Evolutionary conservation across 2,888 invertebrate species (phyloP), one percentile per base, ranked within the genome.

Genomic region (Phyllotreta cruciferae): DNA sequence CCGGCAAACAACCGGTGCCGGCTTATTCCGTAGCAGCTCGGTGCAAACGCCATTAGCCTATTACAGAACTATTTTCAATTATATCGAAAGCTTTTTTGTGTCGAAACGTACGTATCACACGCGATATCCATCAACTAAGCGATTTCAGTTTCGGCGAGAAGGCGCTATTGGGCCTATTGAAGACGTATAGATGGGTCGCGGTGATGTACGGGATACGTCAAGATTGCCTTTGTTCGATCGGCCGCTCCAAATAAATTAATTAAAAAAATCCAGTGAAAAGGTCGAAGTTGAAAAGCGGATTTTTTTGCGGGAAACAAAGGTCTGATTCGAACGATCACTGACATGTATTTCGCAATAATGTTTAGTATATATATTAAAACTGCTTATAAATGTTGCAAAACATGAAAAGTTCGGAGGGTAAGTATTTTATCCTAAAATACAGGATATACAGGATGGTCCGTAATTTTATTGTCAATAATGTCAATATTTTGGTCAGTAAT

Each of bases 51-150:
- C 7, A 13, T 6, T 7, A 34, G 35, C 11, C 50, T 34, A 35
- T 4, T 49, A 39, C 8, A 24, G 39, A 39, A 56, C 52, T 62
- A 62, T 62, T 67, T 67, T 60, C 66, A 67, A 67, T 67, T 64
- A 67, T 56, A 64, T 54, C 62, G 60, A 67, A 62, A 67, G 66
- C 62, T 64, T 67, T 67, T 67, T 64, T 67, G 62, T 62, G 62
- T 67, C 45, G 60, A 56, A 53, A 53, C 13, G 57, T 50, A 52
- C 62, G 42, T 54, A 66, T 66, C 66, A 66, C 63, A 62, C 62
- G 60, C 63, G 62, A 56, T 54, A 60, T 53, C 62, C 50, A 66
- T 63, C 63, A 45, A 55, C 39, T 36, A 49, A 53, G 52, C 37
- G 63, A 60, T 41, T 52, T 37, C 37, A n/a, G 35, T 49, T 49